Evolutionary conservation across 2,888 invertebrate species (phyloP).

Genomic region (Sminthurides aquaticus): DNA sequence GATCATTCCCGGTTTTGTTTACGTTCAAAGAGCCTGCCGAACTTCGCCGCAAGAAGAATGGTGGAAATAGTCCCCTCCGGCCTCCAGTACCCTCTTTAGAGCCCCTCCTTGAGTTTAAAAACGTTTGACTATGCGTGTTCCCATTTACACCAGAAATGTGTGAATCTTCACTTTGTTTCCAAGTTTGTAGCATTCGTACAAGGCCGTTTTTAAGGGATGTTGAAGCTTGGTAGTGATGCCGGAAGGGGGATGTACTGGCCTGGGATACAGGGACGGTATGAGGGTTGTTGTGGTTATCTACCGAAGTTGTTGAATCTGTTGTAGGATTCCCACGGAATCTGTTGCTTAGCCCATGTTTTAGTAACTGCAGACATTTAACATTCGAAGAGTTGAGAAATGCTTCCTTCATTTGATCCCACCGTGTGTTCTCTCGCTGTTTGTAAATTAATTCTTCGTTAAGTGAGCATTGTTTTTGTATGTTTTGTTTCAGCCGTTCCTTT

Average conservation of each 20-base stretch:
- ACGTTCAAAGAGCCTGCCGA: slow-evolving; percentile 40
- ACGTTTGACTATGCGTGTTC: background rate
- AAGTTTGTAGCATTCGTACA: slow-evolving; percentile 75
- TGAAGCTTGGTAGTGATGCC: slow-evolving; percentile 13
- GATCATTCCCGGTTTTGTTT: slow-evolving; percentile 24
- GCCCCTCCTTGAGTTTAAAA: slow-evolving; percentile 17
- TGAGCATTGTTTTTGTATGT: slow-evolving; percentile 82
- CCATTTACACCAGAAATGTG: background rate
- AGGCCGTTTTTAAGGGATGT: slow-evolving; percentile 64
- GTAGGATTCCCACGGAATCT: slow-evolving; percentile 33
- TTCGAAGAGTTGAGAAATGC: slow-evolving; percentile 66
- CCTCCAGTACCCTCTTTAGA: slow-evolving; percentile 17
- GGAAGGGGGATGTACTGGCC: background rate
- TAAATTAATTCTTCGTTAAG: slow-evolving; percentile 78
- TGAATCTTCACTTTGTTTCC: slow-evolving; percentile 56
- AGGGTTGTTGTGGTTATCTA: background rate
- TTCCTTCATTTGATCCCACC: slow-evolving; percentile 58
- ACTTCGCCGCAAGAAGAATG: slow-evolving; percentile 40
- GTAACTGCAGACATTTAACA: slow-evolving; percentile 66
- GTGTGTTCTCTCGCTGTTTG: slow-evolving; percentile 41
- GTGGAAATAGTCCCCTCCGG: slow-evolving; percentile 37
- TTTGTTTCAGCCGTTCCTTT: slow-evolving; percentile 67
- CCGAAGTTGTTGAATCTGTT: background rate
- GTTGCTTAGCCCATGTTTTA: slow-evolving; percentile 72
- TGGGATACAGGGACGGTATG: slow-evolving; percentile 7